Evolutionary conservation across 2,888 invertebrate genomes (phyloP), one percentile per base, ranked within the genome.

Genomic region (Saturnia japonica): DNA sequence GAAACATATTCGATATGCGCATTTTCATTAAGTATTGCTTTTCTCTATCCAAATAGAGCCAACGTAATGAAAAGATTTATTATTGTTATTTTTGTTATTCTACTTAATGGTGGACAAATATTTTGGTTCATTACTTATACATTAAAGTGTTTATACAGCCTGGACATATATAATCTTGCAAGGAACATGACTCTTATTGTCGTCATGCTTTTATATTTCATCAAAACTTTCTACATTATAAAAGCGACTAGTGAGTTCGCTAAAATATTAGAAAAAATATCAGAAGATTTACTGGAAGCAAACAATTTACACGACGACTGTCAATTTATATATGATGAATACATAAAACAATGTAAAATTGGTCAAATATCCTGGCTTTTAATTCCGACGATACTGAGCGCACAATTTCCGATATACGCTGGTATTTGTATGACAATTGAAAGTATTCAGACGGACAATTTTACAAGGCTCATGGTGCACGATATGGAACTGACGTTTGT

Each of bases 341-440:
- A 85, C 68, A 85, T 90, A 68, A 83, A 80, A 68, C 72, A 82
- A 69, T 85, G 83, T 0, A 86, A 85, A 74, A 66, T 83, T 9
- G 88, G 82, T 3, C 83, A 91, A 73, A 81, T 74, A 4, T 76
- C 77, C 34, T 91, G 89, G 88, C 75, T 89, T n/a, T 40, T 86
- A 1, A 84, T 89, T 66, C 89, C 90, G 0, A 73, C 80, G 14
- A 16, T 87, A 40, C 73, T 91, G 70, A 82, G 83, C 47, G 77
- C 80, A 0, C 83, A 87, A 28, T 90, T 90, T 73, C 88, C 91
- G 0, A 73, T 89, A 34, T 88, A 88, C 70, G 87, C 90, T 1
- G 83, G 82, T 0, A 67, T 80, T 7, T 71, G 79, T 16, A 90
- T 84, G 82, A 81, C 84, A 0, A 86, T 86, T 47, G 86, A 86